Conservation (phyloP, 2,797 vertebrate genomes). For the Acanthopagrus latus region DNA sequence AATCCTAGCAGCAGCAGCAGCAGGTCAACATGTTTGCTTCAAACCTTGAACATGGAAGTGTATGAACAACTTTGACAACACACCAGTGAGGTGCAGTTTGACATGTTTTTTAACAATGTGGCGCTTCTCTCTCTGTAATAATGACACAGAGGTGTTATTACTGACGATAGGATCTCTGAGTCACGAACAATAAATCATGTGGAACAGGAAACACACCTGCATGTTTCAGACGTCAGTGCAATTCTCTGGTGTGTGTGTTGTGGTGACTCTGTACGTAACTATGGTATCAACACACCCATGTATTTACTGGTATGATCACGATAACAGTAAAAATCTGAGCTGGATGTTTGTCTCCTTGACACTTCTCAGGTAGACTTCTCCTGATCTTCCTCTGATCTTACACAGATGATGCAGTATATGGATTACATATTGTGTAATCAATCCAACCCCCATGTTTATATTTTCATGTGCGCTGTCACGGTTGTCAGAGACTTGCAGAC, state of each 20-base stretch:
- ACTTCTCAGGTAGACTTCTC: too few species aligned
- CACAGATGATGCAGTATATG: not conserved
- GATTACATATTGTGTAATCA: not conserved
- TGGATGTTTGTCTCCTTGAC: conserved; percentile 6
- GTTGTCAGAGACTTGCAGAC: not conserved
- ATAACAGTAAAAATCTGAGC: not conserved
- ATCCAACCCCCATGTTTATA: not conserved
- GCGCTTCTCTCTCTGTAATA: conserved; percentile 34
- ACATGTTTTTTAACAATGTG: conserved; percentile 22
- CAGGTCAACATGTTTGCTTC: not conserved
- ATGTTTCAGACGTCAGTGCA: conserved; percentile 18
- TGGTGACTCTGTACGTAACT: conserved; percentile 22
- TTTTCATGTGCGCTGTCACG: not conserved
- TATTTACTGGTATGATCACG: conserved; percentile 7
- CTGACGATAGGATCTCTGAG: conserved; percentile 22
- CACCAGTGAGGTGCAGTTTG: conserved; percentile 12
- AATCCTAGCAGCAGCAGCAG: not conserved
- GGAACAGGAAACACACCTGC: conserved; percentile 48
- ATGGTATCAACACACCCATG: conserved; percentile 7
- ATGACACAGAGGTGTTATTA: conserved; percentile 35
- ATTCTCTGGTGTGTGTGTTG: conserved; percentile 6
- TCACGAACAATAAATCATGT: conserved; percentile 40
- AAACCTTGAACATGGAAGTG: not conserved
- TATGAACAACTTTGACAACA: conserved; percentile 2
- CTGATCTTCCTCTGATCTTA: not conserved